Conservation (phyloP, 2,888 invertebrate species). For the Sussaba pulchella region DNA sequence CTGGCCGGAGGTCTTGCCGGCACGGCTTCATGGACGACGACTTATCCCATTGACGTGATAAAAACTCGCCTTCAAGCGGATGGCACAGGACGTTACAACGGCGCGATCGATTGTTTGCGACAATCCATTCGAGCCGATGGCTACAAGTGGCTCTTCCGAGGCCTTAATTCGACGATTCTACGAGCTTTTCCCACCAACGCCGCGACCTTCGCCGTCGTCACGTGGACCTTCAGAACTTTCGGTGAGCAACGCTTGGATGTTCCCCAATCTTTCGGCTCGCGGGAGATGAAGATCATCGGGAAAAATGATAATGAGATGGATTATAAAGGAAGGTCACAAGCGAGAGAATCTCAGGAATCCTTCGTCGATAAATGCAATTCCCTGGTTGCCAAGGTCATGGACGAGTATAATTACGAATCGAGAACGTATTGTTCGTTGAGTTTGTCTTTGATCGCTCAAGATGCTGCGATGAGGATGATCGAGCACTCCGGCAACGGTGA, state of each 20-base stretch:
- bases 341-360: background rate
- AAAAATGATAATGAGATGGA: background rate
- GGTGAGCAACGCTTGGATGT: conserved; percentile 65
- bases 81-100: conserved; percentile 87
- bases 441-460: conserved; percentile 13
- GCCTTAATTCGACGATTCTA: conserved; percentile 91
- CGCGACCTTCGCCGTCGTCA: conserved; percentile 95
- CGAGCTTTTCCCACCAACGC: conserved; percentile 97
- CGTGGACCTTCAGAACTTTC: conserved; percentile 89
- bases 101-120: conserved; percentile 90
- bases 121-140: conserved; percentile 91
- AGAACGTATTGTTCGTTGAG: conserved; percentile 45
- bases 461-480: conserved; percentile 3
- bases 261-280: background rate
- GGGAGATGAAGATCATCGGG: background rate
- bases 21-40: conserved; percentile 92
- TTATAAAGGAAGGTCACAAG: conserved; percentile 5
- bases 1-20: conserved; percentile 95
- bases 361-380: conserved; percentile 52
- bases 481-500: conserved; percentile 27
- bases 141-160: conserved; percentile 89
- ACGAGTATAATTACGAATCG: conserved; percentile 58
- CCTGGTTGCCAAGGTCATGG: conserved; percentile 39
- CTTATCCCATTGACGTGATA: conserved; percentile 95
- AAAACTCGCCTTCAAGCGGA: conserved; percentile 95